Conservation (phyloP, 2,113 vertebrate genomes). For the Axis porcinus region DNA sequence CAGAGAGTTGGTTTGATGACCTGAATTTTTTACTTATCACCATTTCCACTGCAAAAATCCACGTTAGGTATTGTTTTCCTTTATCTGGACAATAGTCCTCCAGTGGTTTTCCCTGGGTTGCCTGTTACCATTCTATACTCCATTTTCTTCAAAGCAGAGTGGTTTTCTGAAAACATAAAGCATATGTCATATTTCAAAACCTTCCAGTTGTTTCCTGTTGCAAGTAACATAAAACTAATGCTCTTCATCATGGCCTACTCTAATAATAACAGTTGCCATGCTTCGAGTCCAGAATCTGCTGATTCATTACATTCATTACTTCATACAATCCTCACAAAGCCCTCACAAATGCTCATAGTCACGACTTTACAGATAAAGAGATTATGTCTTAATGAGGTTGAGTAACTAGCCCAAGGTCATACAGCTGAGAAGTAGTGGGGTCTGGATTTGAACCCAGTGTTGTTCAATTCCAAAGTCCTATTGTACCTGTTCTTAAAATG, state of each 20-base stretch:
- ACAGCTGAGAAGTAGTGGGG: neutral
- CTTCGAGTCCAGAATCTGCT: neutral
- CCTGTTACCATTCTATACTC: neutral
- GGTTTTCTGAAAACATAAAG: neutral
- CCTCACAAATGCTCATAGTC: neutral
- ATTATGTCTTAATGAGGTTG: neutral
- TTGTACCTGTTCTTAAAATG: neutral
- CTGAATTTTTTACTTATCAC: neutral
- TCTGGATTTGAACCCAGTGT: neutral
- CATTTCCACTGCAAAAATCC: neutral
- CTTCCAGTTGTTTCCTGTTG: neutral
- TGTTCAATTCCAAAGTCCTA: neutral
- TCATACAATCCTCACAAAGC: neutral
- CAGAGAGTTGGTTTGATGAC: neutral
- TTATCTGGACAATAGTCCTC: neutral
- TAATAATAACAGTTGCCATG: neutral
- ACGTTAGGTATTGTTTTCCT: neutral
- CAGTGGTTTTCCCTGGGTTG: neutral
- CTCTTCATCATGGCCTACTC: neutral
- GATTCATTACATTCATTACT: neutral
- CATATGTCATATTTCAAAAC: neutral
- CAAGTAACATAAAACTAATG: neutral
- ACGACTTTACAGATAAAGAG: neutral
- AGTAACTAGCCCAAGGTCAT: neutral
- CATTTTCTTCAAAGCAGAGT: constrained; percentile 9